Percentiles rank a stretch among this genome's conserved stretches.
Conservation (phyloP, 2,113 vertebrate genomes). For the Dinomys branickii region DNA sequence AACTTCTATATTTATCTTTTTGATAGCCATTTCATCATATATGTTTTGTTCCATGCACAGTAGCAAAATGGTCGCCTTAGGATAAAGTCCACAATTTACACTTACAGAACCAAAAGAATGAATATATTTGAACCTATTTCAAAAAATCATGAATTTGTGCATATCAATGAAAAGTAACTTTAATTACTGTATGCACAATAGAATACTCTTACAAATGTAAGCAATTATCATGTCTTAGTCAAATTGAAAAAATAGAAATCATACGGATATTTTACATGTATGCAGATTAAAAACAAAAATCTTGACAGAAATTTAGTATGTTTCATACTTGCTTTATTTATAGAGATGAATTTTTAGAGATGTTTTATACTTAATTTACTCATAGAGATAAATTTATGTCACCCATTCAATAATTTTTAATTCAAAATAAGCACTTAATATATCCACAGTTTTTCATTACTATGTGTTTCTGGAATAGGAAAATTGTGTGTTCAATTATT, state of each 20-base stretch:
- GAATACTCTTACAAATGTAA: not conserved
- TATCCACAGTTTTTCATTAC: not conserved
- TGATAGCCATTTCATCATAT: not conserved
- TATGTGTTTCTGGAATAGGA: not conserved
- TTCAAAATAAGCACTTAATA: not conserved
- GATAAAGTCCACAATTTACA: not conserved
- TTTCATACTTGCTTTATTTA: not conserved
- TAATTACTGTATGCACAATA: not conserved
- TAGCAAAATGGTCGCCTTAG: not conserved
- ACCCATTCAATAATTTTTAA: not conserved
- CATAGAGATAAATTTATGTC: not conserved
- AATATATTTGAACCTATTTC: not conserved
- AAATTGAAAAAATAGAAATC: not conserved
- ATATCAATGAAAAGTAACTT: not conserved
- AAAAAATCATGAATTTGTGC: not conserved
- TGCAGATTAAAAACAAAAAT: not conserved
- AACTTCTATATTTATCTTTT: not conserved
- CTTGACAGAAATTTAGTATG: not conserved
- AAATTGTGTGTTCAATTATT: not conserved
- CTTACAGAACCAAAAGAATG: not conserved
- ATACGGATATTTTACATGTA: not conserved
- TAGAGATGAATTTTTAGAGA: not conserved
- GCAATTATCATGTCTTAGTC: not conserved
- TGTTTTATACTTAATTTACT: not conserved
- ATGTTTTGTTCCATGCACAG: not conserved